phyloP scores from a whole-genome alignment of 2,113 vertebrate genomes.

The Austrofundulus limnaeus region DNA sequence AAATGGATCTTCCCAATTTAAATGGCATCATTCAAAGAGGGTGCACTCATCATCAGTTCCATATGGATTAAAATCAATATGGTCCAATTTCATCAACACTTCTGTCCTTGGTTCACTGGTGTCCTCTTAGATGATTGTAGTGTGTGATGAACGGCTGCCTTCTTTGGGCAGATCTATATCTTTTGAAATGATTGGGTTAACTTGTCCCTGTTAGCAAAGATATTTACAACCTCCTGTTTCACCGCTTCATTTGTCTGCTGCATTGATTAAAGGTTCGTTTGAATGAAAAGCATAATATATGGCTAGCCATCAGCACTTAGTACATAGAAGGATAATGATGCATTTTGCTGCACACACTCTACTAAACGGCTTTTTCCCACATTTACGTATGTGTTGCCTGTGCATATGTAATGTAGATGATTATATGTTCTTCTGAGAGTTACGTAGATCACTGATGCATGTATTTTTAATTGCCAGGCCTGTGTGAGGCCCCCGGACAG shows the following conservation, averaged over 20 bases:
- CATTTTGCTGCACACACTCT: conserved; percentile 10
- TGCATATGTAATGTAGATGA: conserved; percentile 40
- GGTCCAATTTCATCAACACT: conserved; percentile 63
- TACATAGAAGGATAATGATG: conserved; percentile 12
- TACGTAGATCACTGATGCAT: conserved; percentile 63
- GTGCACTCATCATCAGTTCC: conserved; percentile 37
- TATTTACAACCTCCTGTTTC: conserved; percentile 44
- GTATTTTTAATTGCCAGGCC: conserved; percentile 79
- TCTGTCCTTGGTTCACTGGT: conserved; percentile 60
- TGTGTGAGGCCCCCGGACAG: conserved; percentile 51
- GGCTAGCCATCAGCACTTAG: conserved; percentile 11
- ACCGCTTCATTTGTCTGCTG: conserved; percentile 46
- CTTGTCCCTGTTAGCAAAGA: conserved; percentile 37
- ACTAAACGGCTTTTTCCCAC: conserved; percentile 10
- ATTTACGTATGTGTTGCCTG: conserved; percentile 35
- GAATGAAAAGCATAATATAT: conserved; percentile 29
- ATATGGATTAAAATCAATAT: conserved; percentile 74
- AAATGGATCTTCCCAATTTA: conserved; percentile 39
- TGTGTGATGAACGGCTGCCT: conserved; percentile 47
- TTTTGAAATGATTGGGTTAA: conserved; percentile 61
- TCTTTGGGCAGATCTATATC: conserved; percentile 53
- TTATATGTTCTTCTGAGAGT: conserved; percentile 49
- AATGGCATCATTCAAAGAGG: conserved; percentile 53
- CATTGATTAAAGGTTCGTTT: conserved; percentile 55
- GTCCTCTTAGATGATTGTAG: conserved; percentile 29